Evolutionary conservation across 2,888 invertebrate genomes (phyloP).

Genomic region (Zygaena filipendulae): DNA sequence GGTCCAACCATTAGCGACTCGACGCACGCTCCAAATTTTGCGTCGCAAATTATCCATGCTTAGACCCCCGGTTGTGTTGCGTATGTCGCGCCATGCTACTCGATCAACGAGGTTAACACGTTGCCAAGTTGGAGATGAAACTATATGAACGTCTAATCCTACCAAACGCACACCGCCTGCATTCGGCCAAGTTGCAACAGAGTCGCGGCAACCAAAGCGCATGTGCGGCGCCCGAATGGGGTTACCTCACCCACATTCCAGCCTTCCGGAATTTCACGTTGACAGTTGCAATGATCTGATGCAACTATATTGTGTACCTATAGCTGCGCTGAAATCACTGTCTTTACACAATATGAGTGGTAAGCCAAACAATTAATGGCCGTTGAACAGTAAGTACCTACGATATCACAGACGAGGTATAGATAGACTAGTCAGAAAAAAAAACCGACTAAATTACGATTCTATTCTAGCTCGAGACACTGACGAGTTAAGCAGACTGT

Average conservation of each 20-base stretch:
- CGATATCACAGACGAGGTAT: too few species aligned
- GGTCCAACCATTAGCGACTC: too few species aligned
- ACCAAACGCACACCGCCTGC: conserved; percentile 27
- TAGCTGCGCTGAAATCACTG: too few species aligned
- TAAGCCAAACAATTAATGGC: too few species aligned
- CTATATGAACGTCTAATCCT: conserved; percentile 27
- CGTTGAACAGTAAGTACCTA: too few species aligned
- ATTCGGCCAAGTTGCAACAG: conserved; percentile 44
- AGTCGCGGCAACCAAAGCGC: conserved; percentile 48
- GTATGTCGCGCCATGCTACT: conserved; percentile 27
- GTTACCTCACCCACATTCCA: conserved; percentile 61
- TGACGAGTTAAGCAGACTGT: too few species aligned
- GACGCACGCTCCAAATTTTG: too few species aligned
- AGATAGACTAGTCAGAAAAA: too few species aligned
- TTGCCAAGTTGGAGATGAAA: conserved; percentile 38
- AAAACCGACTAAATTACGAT: too few species aligned
- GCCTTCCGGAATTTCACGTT: conserved; percentile 59
- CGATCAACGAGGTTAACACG: conserved; percentile 45
- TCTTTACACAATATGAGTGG: too few species aligned
- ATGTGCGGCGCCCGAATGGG: conserved; percentile 55
- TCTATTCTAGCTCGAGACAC: too few species aligned
- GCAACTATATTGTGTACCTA: conserved; percentile 35
- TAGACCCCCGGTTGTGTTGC: conserved; percentile 56
- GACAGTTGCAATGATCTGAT: conserved; percentile 40
- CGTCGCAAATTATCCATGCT: too few species aligned